These are phyloP conservation scores for Microplitis mediator DNA, from an alignment of 1,140 invertebrate genomes.

Conservation along the genomic window DNA sequence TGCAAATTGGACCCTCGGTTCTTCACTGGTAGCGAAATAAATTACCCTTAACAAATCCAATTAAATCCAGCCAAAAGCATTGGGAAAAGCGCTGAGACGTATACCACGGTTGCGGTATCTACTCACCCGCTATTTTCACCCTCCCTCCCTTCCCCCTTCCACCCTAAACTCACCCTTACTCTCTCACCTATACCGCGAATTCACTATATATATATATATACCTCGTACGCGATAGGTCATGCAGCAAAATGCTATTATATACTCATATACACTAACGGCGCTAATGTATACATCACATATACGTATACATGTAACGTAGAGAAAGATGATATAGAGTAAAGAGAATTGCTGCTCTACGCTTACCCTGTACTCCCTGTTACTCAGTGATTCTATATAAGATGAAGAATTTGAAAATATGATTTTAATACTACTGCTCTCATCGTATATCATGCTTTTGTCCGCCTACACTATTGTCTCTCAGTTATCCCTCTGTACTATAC, in stretches of 20 bases:
- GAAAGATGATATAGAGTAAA: not conserved
- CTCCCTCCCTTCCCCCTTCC: not conserved
- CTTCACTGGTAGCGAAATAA: constrained; percentile 31
- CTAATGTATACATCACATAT: not conserved
- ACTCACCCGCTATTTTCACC: constrained; percentile 31
- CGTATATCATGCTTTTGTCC: constrained; percentile 61
- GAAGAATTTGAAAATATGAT: constrained; percentile 58
- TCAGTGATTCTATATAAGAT: not conserved
- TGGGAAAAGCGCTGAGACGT: constrained; percentile 19
- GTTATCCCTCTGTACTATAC: constrained; percentile 36
- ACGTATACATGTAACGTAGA: not conserved
- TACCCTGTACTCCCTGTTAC: constrained; percentile 7
- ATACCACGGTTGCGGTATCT: constrained; percentile 20
- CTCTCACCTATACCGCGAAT: not conserved
- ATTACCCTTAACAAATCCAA: constrained; percentile 47
- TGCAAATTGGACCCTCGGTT: constrained; percentile 15
- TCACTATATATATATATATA: too few species aligned
- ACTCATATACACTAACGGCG: not conserved
- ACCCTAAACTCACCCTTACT: not conserved
- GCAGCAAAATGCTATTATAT: not conserved
- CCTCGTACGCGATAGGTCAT: not conserved
- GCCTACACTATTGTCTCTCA: constrained; percentile 56
- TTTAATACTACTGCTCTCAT: constrained; percentile 56
- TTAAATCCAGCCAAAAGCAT: constrained; percentile 42
- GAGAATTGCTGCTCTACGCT: not conserved